Percentiles rank a stretch among this genome's conserved stretches.
Evolutionary conservation across 2,888 invertebrate species (phyloP).

Genomic region (Philereme transversata): DNA sequence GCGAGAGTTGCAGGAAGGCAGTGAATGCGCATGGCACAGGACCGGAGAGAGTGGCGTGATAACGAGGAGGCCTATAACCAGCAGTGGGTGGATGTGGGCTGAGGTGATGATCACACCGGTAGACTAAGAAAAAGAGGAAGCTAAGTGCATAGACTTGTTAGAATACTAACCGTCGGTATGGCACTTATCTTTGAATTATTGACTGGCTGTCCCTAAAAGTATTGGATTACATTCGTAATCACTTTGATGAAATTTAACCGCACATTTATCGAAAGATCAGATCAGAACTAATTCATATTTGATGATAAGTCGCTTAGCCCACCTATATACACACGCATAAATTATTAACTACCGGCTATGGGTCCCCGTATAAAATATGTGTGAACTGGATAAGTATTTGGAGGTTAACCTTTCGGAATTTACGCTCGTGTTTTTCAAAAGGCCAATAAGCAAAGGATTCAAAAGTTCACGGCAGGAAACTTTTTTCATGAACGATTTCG

Average conservation of each 20-base stretch:
- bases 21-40: too few species aligned
- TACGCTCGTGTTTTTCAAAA: slow-evolving; percentile 32
- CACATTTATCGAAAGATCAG: slow-evolving; percentile 50
- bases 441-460: slow-evolving; percentile 23
- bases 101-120: too few species aligned
- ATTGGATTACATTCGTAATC: background rate
- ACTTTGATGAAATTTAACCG: slow-evolving; percentile 36
- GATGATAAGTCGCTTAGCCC: slow-evolving; percentile 47
- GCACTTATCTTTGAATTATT: background rate
- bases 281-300: slow-evolving; percentile 53
- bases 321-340: slow-evolving; percentile 40
- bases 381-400: slow-evolving; percentile 32
- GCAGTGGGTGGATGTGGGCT: too few species aligned
- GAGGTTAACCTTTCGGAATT: slow-evolving; percentile 35
- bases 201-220: background rate
- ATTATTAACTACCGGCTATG: slow-evolving; percentile 47
- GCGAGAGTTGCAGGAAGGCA: too few species aligned
- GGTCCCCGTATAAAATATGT: slow-evolving; percentile 37
- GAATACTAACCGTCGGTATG: too few species aligned
- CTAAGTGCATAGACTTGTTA: too few species aligned
- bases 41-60: too few species aligned
- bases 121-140: too few species aligned
- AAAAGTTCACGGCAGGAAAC: slow-evolving; percentile 5
- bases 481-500: slow-evolving; percentile 5
- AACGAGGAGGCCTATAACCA: too few species aligned